Percentiles rank a stretch among this genome's conserved stretches.
These are phyloP conservation scores for Dinomys branickii DNA, from an alignment of 2,113 vertebrate genomes.

Conservation along the genomic window DNA sequence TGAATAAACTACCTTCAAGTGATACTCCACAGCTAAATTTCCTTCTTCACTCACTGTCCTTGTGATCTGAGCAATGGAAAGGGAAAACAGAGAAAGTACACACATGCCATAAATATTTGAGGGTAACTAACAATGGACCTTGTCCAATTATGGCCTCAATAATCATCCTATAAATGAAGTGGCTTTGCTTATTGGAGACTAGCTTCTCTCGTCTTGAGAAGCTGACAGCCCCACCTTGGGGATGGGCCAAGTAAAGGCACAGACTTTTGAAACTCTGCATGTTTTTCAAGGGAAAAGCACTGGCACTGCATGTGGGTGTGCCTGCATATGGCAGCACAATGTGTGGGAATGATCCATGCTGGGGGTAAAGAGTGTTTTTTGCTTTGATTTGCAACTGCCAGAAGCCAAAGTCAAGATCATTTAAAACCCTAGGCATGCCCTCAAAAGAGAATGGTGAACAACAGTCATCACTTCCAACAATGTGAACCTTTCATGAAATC, in stretches of 20 bases:
- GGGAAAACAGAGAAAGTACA: slow-evolving; percentile 8
- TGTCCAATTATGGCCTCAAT: slow-evolving; percentile 49
- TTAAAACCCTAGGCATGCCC: neutral
- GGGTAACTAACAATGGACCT: slow-evolving; percentile 6
- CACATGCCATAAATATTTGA: neutral
- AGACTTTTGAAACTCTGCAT: neutral
- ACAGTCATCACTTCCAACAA: slow-evolving; percentile 14
- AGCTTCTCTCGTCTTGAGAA: slow-evolving; percentile 31
- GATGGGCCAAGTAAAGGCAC: neutral
- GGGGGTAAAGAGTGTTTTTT: neutral
- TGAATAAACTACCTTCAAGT: neutral
- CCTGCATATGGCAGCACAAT: neutral
- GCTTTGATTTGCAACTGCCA: neutral
- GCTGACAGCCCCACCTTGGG: slow-evolving; percentile 13
- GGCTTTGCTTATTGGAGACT: slow-evolving; percentile 43
- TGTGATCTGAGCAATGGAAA: neutral
- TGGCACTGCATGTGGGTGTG: neutral
- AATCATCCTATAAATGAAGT: slow-evolving; percentile 68
- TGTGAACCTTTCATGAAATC: slow-evolving; percentile 70
- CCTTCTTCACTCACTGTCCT: neutral
- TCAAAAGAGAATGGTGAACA: slow-evolving; percentile 60
- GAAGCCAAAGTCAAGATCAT: slow-evolving; percentile 54
- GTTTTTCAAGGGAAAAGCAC: slow-evolving; percentile 1
- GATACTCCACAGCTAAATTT: neutral
- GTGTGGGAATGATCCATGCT: neutral